These are phyloP conservation scores for Mustelus asterias DNA, from an alignment of 2,113 vertebrate species.

Conservation along the genomic window DNA sequence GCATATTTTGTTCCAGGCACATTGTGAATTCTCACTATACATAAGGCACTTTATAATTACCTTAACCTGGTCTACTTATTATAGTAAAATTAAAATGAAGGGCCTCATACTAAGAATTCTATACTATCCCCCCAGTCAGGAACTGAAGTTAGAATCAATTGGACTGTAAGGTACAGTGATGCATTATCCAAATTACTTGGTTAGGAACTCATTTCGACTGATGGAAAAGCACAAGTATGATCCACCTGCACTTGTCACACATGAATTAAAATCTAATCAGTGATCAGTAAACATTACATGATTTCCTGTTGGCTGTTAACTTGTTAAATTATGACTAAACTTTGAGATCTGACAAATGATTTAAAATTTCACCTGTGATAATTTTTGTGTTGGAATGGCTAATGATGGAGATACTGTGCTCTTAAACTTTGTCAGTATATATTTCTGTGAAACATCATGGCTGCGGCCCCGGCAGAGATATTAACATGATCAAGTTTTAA, in stretches of 20 bases:
- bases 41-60: no score
- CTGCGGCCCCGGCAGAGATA: background rate
- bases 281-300: background rate
- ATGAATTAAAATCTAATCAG: background rate
- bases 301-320: background rate
- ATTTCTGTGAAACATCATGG: background rate
- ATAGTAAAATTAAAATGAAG: no score
- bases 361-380: no score
- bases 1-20: no score
- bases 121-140: no score
- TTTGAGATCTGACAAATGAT: no score
- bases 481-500: background rate
- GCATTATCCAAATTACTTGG: background rate
- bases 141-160: no score
- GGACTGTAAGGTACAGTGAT: no score
- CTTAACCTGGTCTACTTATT: no score
- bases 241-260: background rate
- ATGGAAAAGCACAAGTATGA: background rate
- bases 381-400: background rate
- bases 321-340: no score
- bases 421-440: background rate
- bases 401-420: background rate
- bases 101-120: no score
- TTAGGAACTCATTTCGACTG: background rate
- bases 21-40: no score